Evolutionary conservation across 2,113 vertebrate species (phyloP).

Genomic region (Coreoperca whiteheadi): DNA sequence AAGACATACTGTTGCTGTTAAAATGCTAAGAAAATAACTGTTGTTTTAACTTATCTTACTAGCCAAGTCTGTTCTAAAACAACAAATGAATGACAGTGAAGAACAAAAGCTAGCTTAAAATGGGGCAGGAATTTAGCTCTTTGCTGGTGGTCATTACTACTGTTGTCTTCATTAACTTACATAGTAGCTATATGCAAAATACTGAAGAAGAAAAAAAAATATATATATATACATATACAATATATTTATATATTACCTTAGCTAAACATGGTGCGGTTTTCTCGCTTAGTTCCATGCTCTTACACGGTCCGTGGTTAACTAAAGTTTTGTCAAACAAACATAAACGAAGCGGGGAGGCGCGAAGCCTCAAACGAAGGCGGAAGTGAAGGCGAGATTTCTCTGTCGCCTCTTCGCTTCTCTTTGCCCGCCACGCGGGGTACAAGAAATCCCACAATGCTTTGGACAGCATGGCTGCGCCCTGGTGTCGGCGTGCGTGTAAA

Average conservation of each 20-base stretch:
- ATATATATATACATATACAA: background rate
- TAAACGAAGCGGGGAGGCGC: background rate
- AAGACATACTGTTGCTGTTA: no score
- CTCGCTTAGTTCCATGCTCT: background rate
- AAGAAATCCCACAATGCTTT: conserved; percentile 67
- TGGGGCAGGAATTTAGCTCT: background rate
- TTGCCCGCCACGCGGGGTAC: conserved; percentile 63
- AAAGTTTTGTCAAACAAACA: background rate
- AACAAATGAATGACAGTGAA: no score
- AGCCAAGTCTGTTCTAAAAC: background rate
- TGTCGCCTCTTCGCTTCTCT: background rate
- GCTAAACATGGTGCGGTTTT: background rate
- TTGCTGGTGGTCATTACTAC: background rate
- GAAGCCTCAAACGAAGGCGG: conserved; percentile 53
- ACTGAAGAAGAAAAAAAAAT: background rate
- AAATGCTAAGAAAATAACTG: no score
- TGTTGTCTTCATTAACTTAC: background rate
- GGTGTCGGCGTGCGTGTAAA: conserved; percentile 76
- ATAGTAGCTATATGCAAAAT: background rate
- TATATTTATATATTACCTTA: background rate
- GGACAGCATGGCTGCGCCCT: conserved; percentile 70
- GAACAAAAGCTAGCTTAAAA: background rate
- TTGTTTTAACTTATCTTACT: background rate
- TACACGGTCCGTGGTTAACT: background rate
- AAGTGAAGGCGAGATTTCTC: background rate